These are phyloP conservation scores for Cheiracanthium punctorium DNA, from an alignment of 2,888 invertebrate genomes.

Conservation along the genomic window DNA sequence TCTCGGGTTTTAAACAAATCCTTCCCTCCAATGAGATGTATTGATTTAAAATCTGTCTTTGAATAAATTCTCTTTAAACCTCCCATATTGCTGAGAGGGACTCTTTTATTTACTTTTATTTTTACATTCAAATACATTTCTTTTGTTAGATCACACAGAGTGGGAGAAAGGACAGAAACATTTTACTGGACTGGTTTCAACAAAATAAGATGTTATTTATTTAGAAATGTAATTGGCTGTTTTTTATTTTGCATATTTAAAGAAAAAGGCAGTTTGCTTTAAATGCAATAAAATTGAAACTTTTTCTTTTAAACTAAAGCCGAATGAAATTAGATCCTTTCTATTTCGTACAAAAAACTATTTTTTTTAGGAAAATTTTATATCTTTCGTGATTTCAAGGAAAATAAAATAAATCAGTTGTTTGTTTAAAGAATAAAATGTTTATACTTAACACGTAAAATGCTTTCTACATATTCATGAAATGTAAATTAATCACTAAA, in stretches of 20 bases:
- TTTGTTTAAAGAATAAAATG: too few relatives aligned
- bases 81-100: conserved; percentile 14
- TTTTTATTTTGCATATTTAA: conserved; percentile 2
- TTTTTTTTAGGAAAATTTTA: too few relatives aligned
- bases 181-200: conserved; percentile 27
- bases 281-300: too few relatives aligned
- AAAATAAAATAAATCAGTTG: too few relatives aligned
- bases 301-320: too few relatives aligned
- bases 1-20: conserved; percentile 50
- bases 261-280: conserved; percentile 30
- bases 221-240: conserved; percentile 28
- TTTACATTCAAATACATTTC: conserved; percentile 16
- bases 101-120: conserved; percentile 32
- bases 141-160: not conserved
- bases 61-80: conserved; percentile 59
- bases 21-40: conserved; percentile 43
- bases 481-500: too few relatives aligned
- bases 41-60: conserved; percentile 58
- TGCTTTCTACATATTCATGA: too few relatives aligned
- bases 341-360: too few relatives aligned
- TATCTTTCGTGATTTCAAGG: too few relatives aligned
- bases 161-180: not conserved
- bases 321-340: too few relatives aligned
- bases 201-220: conserved; percentile 28
- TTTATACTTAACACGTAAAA: too few relatives aligned